Evolutionary conservation across 1,140 invertebrate species (phyloP).

Genomic region (Saccostrea glomerata): DNA sequence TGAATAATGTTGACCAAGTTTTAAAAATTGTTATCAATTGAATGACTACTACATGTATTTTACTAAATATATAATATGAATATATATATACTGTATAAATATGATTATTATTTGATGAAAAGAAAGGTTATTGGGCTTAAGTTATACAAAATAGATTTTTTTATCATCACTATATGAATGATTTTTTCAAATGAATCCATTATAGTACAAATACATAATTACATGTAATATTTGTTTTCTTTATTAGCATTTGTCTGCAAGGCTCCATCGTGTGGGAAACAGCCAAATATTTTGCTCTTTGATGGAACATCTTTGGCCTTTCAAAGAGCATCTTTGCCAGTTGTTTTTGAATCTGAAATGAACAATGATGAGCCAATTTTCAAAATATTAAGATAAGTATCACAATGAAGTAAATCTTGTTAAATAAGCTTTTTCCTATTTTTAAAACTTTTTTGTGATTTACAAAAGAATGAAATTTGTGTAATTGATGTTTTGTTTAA

Average conservation of each 20-base stretch:
- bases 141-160: not conserved
- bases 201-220: constrained; percentile 9
- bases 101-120: no score
- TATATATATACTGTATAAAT: no score
- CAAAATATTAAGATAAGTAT: constrained; percentile 36
- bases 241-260: constrained; percentile 20
- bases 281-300: constrained; percentile 32
- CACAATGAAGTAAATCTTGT: not conserved
- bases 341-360: not conserved
- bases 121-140: no score
- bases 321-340: constrained; percentile 35
- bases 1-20: not conserved
- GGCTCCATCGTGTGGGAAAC: constrained; percentile 28
- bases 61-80: not conserved
- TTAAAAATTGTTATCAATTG: not conserved
- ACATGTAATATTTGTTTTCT: constrained; percentile 12
- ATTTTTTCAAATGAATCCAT: not conserved
- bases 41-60: not conserved
- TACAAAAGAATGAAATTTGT: not conserved
- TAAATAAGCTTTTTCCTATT: not conserved
- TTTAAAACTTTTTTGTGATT: not conserved
- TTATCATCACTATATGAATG: not conserved
- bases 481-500: constrained; percentile 5
- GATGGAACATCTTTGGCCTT: constrained; percentile 42
- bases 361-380: constrained; percentile 30